Percentiles rank a stretch among this genome's conserved stretches.
Conservation (phyloP, 2,113 vertebrate genomes). For the Phalacrocorax brasilianus region DNA sequence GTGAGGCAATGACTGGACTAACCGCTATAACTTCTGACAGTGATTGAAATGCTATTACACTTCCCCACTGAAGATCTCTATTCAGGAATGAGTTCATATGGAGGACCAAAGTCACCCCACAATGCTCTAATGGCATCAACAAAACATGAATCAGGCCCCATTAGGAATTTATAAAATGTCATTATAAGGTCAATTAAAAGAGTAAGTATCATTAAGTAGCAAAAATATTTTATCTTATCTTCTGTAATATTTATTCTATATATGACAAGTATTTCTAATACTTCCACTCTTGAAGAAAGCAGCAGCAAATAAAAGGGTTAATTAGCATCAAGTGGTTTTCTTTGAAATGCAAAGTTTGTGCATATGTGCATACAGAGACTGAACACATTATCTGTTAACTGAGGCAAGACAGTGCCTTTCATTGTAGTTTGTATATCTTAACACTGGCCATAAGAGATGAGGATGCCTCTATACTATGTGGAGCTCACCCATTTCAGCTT, state of each 20-base stretch:
- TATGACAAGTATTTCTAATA: not conserved
- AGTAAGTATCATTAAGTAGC: not conserved
- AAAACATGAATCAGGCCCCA: not conserved
- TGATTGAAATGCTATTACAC: not conserved
- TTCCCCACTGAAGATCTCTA: not conserved
- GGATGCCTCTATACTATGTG: no score
- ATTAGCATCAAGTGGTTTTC: not conserved
- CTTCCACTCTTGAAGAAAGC: not conserved
- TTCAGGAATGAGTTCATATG: not conserved
- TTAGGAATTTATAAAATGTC: not conserved
- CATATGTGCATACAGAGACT: not conserved
- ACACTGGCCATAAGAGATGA: no score
- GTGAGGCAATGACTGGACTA: not conserved
- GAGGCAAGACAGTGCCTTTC: not conserved
- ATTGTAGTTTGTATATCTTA: no score
- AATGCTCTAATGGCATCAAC: not conserved
- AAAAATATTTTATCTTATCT: not conserved
- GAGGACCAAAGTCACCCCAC: not conserved
- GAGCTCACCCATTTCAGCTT: not conserved
- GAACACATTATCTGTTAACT: not conserved
- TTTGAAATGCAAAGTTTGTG: not conserved
- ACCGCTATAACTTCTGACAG: not conserved
- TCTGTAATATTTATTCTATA: not conserved
- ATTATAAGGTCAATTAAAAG: not conserved
- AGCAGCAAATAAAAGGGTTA: not conserved